phyloP scores from a whole-genome alignment of 2,888 invertebrate genomes.

The Crepidodera aurea region DNA sequence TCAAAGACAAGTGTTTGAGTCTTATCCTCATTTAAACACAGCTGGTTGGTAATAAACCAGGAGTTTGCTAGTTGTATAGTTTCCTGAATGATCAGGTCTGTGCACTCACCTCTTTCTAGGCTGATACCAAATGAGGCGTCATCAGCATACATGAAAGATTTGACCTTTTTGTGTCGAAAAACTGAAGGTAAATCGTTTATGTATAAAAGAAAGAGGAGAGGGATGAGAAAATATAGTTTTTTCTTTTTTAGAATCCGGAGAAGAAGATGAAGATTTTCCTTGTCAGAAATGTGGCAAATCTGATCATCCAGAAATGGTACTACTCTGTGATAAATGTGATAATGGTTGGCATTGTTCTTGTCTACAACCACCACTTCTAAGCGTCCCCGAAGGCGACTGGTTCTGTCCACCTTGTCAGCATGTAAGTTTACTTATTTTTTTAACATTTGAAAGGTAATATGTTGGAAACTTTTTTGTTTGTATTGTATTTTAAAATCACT shows the following conservation, averaged over 20 bases:
- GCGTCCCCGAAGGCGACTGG: constrained; percentile 98
- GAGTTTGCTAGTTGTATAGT: too few relatives aligned
- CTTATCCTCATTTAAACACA: too few relatives aligned
- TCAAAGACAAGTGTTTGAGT: too few relatives aligned
- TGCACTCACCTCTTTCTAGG: too few relatives aligned
- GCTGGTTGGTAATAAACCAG: too few relatives aligned
- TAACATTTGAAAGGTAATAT: not conserved
- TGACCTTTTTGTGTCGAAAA: too few relatives aligned
- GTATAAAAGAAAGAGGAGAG: too few relatives aligned
- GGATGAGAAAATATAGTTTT: too few relatives aligned
- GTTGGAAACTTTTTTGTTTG: not conserved
- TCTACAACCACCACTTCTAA: constrained; percentile 88
- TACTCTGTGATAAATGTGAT: constrained; percentile 95
- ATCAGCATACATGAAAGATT: too few relatives aligned
- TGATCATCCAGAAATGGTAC: constrained; percentile 96
- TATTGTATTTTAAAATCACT: not conserved
- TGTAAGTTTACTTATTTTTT: constrained; percentile 65
- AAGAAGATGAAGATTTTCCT: constrained; percentile 69
- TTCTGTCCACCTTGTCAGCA: constrained; percentile 98
- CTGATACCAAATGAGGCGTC: too few relatives aligned
- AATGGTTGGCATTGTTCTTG: constrained; percentile 98
- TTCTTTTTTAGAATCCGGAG: constrained; percentile 46
- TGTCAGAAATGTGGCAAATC: constrained; percentile 91
- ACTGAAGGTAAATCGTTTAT: too few relatives aligned
- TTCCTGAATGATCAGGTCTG: too few relatives aligned